Conservation (phyloP, 2,888 invertebrate species). For the Oscheius sp. region DNA sequence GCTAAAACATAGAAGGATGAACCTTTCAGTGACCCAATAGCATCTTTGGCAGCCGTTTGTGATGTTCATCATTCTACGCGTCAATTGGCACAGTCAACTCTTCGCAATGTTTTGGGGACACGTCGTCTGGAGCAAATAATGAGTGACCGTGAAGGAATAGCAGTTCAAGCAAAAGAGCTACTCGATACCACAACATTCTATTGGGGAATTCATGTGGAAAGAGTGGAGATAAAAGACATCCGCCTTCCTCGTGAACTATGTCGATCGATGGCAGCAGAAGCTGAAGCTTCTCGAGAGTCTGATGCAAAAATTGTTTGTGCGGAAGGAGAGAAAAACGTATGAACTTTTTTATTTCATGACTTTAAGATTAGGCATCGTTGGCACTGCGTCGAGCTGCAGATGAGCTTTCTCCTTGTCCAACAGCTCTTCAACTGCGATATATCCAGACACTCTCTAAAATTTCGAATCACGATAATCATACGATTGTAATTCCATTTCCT, state of each 20-base stretch:
- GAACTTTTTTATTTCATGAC: background rate
- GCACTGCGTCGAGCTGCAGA: conserved; percentile 60
- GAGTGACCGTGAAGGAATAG: conserved; percentile 69
- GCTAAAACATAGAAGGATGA: background rate
- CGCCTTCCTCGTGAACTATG: conserved; percentile 59
- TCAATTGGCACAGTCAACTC: conserved; percentile 68
- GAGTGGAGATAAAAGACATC: conserved; percentile 68
- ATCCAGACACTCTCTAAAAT: conserved; percentile 61
- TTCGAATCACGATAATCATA: conserved; percentile 61
- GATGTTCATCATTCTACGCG: conserved; percentile 70
- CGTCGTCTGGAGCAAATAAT: conserved; percentile 69
- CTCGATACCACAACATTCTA: conserved; percentile 61
- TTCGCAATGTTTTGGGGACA: conserved; percentile 67
- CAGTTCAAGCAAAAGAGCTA: conserved; percentile 64
- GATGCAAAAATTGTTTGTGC: conserved; percentile 63
- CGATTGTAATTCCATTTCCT: conserved; percentile 58
- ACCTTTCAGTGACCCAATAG: conserved; percentile 60
- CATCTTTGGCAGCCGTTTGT: conserved; percentile 63
- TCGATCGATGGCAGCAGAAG: conserved; percentile 62
- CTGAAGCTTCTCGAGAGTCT: conserved; percentile 62
- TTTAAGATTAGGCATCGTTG: conserved; percentile 52
- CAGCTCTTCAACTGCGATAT: conserved; percentile 53
- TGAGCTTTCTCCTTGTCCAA: conserved; percentile 48
- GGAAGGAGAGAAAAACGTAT: conserved; percentile 43
- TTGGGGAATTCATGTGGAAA: conserved; percentile 66